Evolutionary conservation across 2,888 invertebrate genomes (phyloP), one percentile per base, ranked within the genome.

Genomic region (Hesperia comma): DNA sequence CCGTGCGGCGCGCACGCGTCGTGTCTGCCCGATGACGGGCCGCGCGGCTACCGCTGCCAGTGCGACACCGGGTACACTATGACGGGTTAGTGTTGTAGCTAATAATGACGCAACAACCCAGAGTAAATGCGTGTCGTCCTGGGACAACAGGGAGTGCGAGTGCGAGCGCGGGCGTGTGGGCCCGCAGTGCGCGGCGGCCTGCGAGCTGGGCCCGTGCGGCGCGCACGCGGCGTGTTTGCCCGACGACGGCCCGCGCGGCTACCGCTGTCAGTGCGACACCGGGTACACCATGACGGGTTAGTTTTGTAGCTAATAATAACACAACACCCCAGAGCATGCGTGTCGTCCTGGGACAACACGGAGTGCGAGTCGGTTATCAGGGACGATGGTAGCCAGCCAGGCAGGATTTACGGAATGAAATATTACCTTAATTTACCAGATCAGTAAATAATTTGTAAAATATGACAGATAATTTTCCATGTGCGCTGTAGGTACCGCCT

Each of bases 201-300:
- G 99, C 84, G 95, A 96, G 0, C 92, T 96, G 15, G 95, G 95
- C 69, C 98, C 99, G 0, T 99, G 99, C 85, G 95, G 96, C 64
- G 93, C 94, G 61, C 95, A 94, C 33, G 97, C 97, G 0, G 85
- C 88, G 0, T 99, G 99, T 79, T 79, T 94, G 0, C 93, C 94
- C 8, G 94, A 95, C 71, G 83, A 90, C 7, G 74, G 83, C 0
- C 90, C 92, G 0, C 71, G 26, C 6, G 97, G 97, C 0, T 99
- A 98, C 84, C 90, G 89, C 15, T 99, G 99, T 82, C 93, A 94
- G 55, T 99, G 99, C 83, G 80, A 82, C 2, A 95, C 95, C 49
- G 95, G 95, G 0, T 94, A 95, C 2, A 93, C 95, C 67, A 95
- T 95, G 76, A 95, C 96, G 46, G 95, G 94, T 92, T 72, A 79